Evolutionary conservation across 1,140 invertebrate species (phyloP).

Genomic region (Charaxes varanes): DNA sequence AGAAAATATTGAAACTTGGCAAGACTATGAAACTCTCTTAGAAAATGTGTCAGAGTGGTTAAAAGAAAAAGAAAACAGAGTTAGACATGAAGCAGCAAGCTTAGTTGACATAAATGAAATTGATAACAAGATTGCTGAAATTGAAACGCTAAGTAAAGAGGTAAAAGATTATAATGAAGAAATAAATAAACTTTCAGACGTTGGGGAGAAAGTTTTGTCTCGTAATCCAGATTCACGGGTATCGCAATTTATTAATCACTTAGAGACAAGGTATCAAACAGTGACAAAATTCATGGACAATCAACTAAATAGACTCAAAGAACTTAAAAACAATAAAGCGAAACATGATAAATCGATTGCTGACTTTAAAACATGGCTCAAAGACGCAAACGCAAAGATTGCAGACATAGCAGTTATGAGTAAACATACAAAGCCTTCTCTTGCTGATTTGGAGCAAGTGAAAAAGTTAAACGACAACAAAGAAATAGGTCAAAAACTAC

Average conservation of each 20-base stretch:
- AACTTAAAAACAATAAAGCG: slow-evolving; percentile 79
- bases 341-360: slow-evolving; percentile 80
- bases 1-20: slow-evolving; percentile 85
- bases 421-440: slow-evolving; percentile 79
- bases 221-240: slow-evolving; percentile 88
- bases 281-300: slow-evolving; percentile 82
- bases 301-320: slow-evolving; percentile 81
- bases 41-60: slow-evolving; percentile 89
- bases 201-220: slow-evolving; percentile 83
- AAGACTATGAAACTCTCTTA: slow-evolving; percentile 84
- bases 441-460: slow-evolving; percentile 83
- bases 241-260: slow-evolving; percentile 85
- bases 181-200: slow-evolving; percentile 78
- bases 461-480: slow-evolving; percentile 83
- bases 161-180: slow-evolving; percentile 79
- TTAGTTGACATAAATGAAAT: slow-evolving; percentile 82
- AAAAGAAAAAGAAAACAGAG: slow-evolving; percentile 88
- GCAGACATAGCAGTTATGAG: slow-evolving; percentile 80
- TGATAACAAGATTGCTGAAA: slow-evolving; percentile 82
- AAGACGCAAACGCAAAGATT: slow-evolving; percentile 82
- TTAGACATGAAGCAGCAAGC: slow-evolving; percentile 82
- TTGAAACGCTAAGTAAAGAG: slow-evolving; percentile 77
- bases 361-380: slow-evolving; percentile 87
- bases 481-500: slow-evolving; percentile 84
- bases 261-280: slow-evolving; percentile 84